Evolutionary conservation across 1,140 invertebrate genomes (phyloP).

Genomic region (Drosophila burlai): DNA sequence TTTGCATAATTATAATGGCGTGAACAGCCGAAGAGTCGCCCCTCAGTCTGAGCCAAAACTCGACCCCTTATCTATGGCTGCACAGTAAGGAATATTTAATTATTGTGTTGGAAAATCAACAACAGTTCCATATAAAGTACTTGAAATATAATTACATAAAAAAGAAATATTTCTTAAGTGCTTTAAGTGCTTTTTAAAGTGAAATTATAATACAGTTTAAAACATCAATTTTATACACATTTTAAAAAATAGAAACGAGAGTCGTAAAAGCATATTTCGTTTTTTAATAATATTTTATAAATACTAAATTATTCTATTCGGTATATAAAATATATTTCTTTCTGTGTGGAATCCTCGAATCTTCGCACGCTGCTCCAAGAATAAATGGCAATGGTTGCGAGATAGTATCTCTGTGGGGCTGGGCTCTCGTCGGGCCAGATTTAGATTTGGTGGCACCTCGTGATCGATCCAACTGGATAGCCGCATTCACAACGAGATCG

Average conservation of each 20-base stretch:
- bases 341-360: not conserved
- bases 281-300: too few relatives aligned
- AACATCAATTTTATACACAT: not conserved
- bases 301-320: too few relatives aligned
- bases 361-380: constrained; percentile 36
- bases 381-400: constrained; percentile 46
- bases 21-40: constrained; percentile 57
- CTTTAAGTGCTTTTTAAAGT: too few relatives aligned
- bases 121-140: not conserved
- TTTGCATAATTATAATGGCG: constrained; percentile 79
- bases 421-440: constrained; percentile 34
- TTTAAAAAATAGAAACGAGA: not conserved
- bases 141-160: not conserved
- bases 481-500: constrained; percentile 45
- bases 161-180: too few relatives aligned
- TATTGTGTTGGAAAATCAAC: not conserved
- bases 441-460: constrained; percentile 37
- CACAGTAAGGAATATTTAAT: constrained; percentile 6
- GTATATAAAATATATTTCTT: not conserved
- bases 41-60: constrained; percentile 52
- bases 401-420: constrained; percentile 38
- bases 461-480: constrained; percentile 71
- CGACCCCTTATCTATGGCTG: constrained; percentile 34
- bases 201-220: not conserved
- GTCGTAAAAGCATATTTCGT: too few relatives aligned